Base-by-base conservation (phyloP, 2,888 invertebrate genomes). In the Erebia epiphron region DNA sequence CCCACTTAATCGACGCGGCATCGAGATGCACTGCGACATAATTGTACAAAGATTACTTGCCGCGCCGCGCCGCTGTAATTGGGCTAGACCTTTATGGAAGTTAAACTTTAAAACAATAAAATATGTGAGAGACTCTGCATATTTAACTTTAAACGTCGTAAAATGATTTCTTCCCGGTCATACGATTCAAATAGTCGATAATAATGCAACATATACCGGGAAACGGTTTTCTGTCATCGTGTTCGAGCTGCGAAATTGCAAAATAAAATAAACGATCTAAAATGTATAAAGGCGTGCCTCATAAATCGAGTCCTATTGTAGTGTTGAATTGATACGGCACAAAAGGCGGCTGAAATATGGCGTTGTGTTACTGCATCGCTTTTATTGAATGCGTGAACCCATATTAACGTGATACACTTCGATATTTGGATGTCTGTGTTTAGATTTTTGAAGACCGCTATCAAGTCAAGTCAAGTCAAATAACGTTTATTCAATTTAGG, bases 281-380 rank as follows among this genome's bases (percentile, higher is more conserved):
- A 72, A 70, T 72, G 74, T 72, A 72, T 71, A 74, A 74, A 73
- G 69, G 73, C 70, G 64, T 43, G 70, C 56, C 62, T 61, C 75
- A 84, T 87, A 87, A 87, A 87, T 87, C 82, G 69, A 69, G 69
- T 65, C 67, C 60, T 74, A 75, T 85, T 85, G 85, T 85, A 79
- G 78, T 81, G 77, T 77, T 81, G 82, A 80, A 75, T 80, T 82
- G 85, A 86, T 85, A 86, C 76, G 80, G 73, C 69, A 85, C 85
- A 85, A 85, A 82, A 73, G 78, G 70, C 76, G 63, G 74, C 9
- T 86, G 84, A 88, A 85, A 87, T 88, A 89, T 83, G 78, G 80
- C 75, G 75, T 68, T 35, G 72, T 75, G 75, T 72, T 67, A 57
- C 78, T 81, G 78, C 78, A 75, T 74, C 75, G 76, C 77, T 76